A percentile compares a stretch with the other conserved stretches of the same genome.
phyloP scores from a whole-genome alignment of 2,888 invertebrate species.

The Corythucha ciliata region DNA sequence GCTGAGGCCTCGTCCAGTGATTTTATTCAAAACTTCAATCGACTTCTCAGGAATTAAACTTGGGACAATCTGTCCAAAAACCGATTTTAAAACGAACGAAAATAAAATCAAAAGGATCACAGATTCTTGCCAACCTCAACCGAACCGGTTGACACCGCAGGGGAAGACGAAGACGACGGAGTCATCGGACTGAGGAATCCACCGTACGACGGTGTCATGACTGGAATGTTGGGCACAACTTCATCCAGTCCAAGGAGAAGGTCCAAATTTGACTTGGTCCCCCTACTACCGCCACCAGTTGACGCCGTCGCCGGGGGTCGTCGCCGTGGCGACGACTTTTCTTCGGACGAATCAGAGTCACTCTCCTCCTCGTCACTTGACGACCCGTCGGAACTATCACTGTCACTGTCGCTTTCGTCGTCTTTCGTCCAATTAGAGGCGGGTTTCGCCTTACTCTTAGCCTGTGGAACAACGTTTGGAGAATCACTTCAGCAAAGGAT shows the following conservation, averaged over 20 bases:
- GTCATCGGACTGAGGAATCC: constrained; percentile 50
- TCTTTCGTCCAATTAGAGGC: too few species aligned
- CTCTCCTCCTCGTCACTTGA: constrained; percentile 24
- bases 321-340: constrained; percentile 7
- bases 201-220: constrained; percentile 74
- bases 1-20: constrained; percentile 57
- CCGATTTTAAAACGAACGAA: neutral
- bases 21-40: constrained; percentile 59
- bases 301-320: neutral
- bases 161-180: constrained; percentile 8
- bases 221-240: constrained; percentile 55
- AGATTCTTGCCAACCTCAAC: too few species aligned
- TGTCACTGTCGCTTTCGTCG: constrained; percentile 30
- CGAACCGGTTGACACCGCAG: too few species aligned
- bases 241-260: constrained; percentile 72
- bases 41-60: constrained; percentile 51
- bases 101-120: too few species aligned
- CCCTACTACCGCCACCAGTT: too few species aligned
- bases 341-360: constrained; percentile 21
- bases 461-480: too few species aligned
- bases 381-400: constrained; percentile 22
- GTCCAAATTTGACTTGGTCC: constrained; percentile 62
- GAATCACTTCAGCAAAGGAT: too few species aligned
- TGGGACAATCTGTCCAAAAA: constrained; percentile 46
- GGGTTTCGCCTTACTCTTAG: too few species aligned